Evolutionary conservation across 2,113 vertebrate species (phyloP), one percentile per base, ranked within the genome.

Genomic region (Maccullochella peelii): DNA sequence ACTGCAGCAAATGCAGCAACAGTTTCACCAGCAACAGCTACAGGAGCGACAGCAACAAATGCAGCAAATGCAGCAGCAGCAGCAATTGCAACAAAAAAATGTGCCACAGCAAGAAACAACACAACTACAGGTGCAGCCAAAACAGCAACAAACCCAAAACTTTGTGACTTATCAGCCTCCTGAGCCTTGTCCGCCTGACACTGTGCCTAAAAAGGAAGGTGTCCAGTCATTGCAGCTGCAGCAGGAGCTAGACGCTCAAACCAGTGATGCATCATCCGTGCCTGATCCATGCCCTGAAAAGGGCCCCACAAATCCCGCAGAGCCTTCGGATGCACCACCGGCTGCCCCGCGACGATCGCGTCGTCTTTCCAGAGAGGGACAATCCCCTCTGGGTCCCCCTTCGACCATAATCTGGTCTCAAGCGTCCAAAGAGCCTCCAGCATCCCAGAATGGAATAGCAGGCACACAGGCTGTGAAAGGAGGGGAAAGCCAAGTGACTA

Each of bases 341-440:
- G 89, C 95, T 82, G 92, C 95, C 92, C 96, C 97, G 15, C 96
- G 98, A n/a, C 96, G 98, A 59, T 99, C 98, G 0, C 96, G 97
- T 8, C 96, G 98, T 72, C 97, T 99, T 36, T 99, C 98, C n/a
- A 98, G 97, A 93, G 98, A 99, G 30, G 97, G 98, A 0, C 91
- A 95, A 76, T 94, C 96, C 68, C 96, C 97, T 3, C 57, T 69
- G 59, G 88, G 69, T 47, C 85, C 82, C 33, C 93, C 87, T 30
- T 33, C 78, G 0, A 70, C 83, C 6, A 88, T 92, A 65, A 42
- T 92, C 25, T 91, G 91, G 90, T 57, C 82, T 85, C 94, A 93
- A 30, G 61, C 88, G 0, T 49, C 87, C 33, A 95, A 93, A 83
- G 95, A 94, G 36, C 70, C 81, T 23, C 79, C 77, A 12, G 72